Conservation (phyloP, 2,113 vertebrate species). For the Actinemys pallida region DNA sequence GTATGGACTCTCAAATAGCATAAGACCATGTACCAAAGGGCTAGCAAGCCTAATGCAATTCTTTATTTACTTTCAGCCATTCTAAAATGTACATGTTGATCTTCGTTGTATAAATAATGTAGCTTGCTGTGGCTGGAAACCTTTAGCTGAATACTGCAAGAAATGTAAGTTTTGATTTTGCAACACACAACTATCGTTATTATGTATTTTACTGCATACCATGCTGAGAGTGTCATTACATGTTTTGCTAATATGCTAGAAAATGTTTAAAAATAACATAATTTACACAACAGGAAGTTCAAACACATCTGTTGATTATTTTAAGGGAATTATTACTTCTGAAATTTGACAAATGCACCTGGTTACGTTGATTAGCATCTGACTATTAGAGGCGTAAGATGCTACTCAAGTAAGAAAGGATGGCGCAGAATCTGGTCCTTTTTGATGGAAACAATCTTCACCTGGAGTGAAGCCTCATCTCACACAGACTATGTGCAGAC, state of each 20-base stretch:
- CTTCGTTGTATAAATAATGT: not conserved
- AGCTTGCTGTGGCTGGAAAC: constrained; percentile 10
- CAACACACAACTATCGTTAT: not conserved
- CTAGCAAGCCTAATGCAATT: not conserved
- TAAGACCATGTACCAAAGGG: constrained; percentile 3
- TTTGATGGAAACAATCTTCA: not conserved
- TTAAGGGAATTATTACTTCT: constrained; percentile 14
- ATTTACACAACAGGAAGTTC: constrained; percentile 19
- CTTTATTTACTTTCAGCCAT: constrained; percentile 29
- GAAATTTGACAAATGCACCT: constrained; percentile 20
- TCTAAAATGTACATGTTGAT: not conserved
- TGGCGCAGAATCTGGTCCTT: not conserved
- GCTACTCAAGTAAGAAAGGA: not conserved
- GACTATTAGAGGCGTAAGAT: rapidly evolving
- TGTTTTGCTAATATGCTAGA: constrained; percentile 11
- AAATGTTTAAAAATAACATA: not conserved
- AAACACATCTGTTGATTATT: not conserved
- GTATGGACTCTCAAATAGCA: not conserved
- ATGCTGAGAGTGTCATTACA: not conserved
- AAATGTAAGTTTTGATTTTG: constrained; percentile 10
- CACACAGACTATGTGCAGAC: not conserved
- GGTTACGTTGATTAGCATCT: rapidly evolving
- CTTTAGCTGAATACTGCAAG: not conserved
- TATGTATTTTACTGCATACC: not conserved
- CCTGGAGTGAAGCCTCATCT: not conserved